Conservation (phyloP, 2,797 vertebrate genomes). For the Sebastes diploproa region DNA sequence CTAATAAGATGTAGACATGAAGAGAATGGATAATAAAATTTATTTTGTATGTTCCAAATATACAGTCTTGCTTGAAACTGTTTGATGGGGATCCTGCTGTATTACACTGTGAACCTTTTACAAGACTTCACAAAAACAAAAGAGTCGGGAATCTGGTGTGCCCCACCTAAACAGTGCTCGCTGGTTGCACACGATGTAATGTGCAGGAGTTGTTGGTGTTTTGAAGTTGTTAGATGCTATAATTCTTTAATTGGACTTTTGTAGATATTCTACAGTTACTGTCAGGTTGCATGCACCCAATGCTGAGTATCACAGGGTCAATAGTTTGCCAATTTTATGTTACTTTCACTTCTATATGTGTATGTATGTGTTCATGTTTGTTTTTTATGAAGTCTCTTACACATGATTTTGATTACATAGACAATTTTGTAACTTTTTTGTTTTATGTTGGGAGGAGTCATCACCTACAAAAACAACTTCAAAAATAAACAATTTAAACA, state of each 20-base stretch:
- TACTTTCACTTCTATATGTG: conserved; percentile 82
- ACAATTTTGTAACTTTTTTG: conserved; percentile 86
- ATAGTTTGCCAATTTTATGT: conserved; percentile 86
- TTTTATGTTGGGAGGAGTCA: conserved; percentile 82
- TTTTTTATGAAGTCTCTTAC: conserved; percentile 85
- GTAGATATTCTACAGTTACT: conserved; percentile 84
- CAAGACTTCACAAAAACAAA: conserved; percentile 75
- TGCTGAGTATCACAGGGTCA: conserved; percentile 84
- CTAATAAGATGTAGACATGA: conserved; percentile 87
- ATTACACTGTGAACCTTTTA: conserved; percentile 83
- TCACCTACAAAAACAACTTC: conserved; percentile 82
- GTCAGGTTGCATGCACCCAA: conserved; percentile 84
- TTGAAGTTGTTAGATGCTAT: conserved; percentile 82
- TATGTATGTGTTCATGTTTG: conserved; percentile 83
- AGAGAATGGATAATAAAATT: conserved; percentile 90
- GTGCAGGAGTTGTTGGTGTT: conserved; percentile 81
- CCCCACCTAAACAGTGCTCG: conserved; percentile 62
- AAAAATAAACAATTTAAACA: conserved; percentile 85
- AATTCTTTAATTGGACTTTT: conserved; percentile 82
- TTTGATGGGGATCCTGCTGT: conserved; percentile 84
- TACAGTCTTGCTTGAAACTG: conserved; percentile 87
- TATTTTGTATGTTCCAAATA: conserved; percentile 92
- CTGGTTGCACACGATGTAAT: conserved; percentile 73
- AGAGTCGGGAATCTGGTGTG: conserved; percentile 69
- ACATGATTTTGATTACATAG: conserved; percentile 85